phyloP scores from a whole-genome alignment of 2,113 vertebrate genomes.

The Anoplopoma fimbria region DNA sequence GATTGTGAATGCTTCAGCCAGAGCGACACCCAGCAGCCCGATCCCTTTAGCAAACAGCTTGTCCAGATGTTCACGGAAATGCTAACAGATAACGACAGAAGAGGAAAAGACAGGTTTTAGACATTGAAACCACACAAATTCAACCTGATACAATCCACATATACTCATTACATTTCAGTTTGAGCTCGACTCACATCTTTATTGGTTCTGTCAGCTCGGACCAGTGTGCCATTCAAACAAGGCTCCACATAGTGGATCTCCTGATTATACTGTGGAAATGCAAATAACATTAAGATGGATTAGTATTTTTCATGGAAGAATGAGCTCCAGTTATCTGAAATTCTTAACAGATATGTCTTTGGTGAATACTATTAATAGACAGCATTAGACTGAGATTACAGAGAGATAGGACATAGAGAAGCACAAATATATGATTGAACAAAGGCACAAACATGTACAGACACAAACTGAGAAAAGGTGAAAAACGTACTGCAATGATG shows the following conservation, averaged over 20 bases:
- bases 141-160: background rate
- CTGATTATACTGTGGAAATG: slow-evolving; percentile 92
- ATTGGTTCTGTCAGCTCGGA: slow-evolving; percentile 96
- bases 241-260: slow-evolving; percentile 97
- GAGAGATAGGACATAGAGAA: background rate
- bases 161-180: slow-evolving; percentile 19
- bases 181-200: slow-evolving; percentile 90
- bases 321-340: background rate
- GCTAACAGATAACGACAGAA: slow-evolving; percentile 83
- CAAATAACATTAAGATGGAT: slow-evolving; percentile 19
- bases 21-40: slow-evolving; percentile 95
- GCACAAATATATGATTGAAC: background rate
- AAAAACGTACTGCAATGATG: slow-evolving; percentile 91
- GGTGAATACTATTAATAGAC: background rate
- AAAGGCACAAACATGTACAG: background rate
- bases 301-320: background rate
- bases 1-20: slow-evolving; percentile 95
- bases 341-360: slow-evolving; percentile 7
- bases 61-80: slow-evolving; percentile 97
- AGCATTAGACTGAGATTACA: background rate
- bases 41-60: slow-evolving; percentile 98
- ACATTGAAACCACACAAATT: slow-evolving; percentile 25
- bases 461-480: background rate
- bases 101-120: slow-evolving; percentile 7
- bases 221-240: slow-evolving; percentile 96